Base-by-base conservation (phyloP, 2,797 vertebrate genomes). In the Iguana delicatissima region DNA sequence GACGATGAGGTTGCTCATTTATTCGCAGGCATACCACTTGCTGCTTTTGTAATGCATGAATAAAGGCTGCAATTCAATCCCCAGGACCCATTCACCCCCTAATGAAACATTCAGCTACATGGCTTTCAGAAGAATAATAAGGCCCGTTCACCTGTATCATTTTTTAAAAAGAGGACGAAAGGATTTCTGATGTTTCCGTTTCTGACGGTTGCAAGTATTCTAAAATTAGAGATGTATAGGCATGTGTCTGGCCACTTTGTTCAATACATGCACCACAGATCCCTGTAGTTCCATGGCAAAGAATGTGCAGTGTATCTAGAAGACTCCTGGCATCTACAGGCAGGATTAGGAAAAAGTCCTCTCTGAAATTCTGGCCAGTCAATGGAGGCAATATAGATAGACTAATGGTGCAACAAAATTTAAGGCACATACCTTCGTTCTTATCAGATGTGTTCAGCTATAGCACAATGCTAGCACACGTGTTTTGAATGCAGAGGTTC, bases 11-110 rank as follows among this genome's bases (percentile, higher is more conserved):
- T 74, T 95, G 80, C 96, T 98, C 88, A 99, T 97, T 99, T 98
- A 99, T 99, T 98, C 97, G 99, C 98, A 94, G 92, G 77, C 95
- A 89, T 94, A 96, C 95, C 95, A 95, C 97, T 97, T 96, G 96
- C 95, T 96, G 96, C 97, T 98, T 59, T 97, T 97, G 97, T 98
- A 97, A 97, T 97, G 96, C 96, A 95, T 95, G 97, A 96, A 95
- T 84, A 95, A 77, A 96, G 95, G 93, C 92, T 92, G 98, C 42
- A 98, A 98, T 97, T 97, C 94, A 96, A 98, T 95, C 97, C 87
- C 82, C 90, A 69, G 92, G 87, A 91, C 89, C 95, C 82, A 89
- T 20, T 90, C 90, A 83, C 84, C 86, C 86, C 93, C 32, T 86
- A 64, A 46, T 42, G 91, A 94, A 93, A 93, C 93, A 84, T 32